Conservation (phyloP, 2,113 vertebrate genomes). For the Callocephalon fimbriatum region DNA sequence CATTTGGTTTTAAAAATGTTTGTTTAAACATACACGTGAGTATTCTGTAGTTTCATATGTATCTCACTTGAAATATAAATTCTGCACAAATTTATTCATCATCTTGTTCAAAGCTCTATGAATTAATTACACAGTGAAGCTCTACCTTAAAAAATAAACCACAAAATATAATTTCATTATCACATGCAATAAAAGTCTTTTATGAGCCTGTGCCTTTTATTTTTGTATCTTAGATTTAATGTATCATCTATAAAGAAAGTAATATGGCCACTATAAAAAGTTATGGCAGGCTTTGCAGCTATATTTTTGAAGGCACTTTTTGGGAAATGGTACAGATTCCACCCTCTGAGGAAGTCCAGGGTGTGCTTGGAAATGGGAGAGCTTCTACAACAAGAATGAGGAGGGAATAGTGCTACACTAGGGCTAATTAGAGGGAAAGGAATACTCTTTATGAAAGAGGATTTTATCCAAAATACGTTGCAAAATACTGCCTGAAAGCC, state of each 20-base stretch:
- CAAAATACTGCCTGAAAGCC: neutral
- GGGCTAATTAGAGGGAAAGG: neutral
- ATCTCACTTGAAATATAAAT: neutral
- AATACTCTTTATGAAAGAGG: neutral
- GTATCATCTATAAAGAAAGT: neutral
- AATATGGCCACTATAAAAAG: slow-evolving; percentile 10
- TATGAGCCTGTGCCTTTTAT: neutral
- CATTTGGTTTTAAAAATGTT: neutral
- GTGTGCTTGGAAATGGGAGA: neutral
- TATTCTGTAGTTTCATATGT: neutral
- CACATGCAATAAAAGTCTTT: neutral
- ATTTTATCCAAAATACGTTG: neutral
- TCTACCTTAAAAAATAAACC: neutral
- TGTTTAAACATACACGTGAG: accelerated
- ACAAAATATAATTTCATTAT: neutral
- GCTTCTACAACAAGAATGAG: neutral
- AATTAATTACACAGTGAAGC: neutral
- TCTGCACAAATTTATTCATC: neutral
- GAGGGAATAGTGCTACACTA: neutral
- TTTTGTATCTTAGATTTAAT: slow-evolving; percentile 18
- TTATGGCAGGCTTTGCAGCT: neutral
- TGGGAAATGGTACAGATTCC: neutral
- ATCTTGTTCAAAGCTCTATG: neutral
- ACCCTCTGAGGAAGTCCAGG: neutral
- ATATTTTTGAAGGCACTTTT: neutral